phyloP scores from a whole-genome alignment of 2,888 invertebrate species.

The Mesochorus sp. region DNA sequence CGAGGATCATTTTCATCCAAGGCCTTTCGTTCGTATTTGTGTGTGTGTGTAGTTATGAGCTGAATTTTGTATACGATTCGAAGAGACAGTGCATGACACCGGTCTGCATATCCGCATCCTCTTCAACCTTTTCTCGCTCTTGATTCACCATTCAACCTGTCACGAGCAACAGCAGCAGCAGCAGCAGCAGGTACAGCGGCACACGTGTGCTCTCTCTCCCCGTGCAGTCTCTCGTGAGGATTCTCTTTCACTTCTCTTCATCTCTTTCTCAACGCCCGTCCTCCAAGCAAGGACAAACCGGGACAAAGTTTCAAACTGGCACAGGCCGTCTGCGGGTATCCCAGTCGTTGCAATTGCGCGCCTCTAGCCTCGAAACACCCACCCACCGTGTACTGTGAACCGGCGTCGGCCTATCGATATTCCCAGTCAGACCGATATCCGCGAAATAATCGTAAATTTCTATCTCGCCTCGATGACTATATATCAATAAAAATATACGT shows the following conservation, averaged over 20 bases:
- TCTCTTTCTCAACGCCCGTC: conserved; percentile 5
- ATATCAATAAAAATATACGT: conserved; percentile 3
- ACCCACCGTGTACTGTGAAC: conserved; percentile 41
- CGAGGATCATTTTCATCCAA: not conserved
- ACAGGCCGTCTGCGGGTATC: conserved; percentile 79
- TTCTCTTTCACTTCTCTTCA: not conserved
- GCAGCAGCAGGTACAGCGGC: conserved; percentile 65
- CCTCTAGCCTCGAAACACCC: conserved; percentile 50
- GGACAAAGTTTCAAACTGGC: conserved; percentile 81
- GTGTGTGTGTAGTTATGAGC: conserved; percentile 41
- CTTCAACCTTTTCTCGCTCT: conserved; percentile 58
- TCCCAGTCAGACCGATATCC: conserved; percentile 47
- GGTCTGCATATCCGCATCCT: conserved; percentile 58
- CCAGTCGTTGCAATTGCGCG: conserved; percentile 8
- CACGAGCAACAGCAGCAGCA: conserved; percentile 67
- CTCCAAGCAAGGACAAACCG: conserved; percentile 74
- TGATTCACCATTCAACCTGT: conserved; percentile 72
- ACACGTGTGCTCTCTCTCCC: conserved; percentile 62
- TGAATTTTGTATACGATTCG: conserved; percentile 42
- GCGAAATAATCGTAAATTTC: conserved; percentile 42
- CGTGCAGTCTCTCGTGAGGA: no score
- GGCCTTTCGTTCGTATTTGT: conserved; percentile 4
- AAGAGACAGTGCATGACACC: conserved; percentile 39
- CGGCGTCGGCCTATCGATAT: conserved; percentile 56
- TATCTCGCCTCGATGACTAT: not conserved